Evolutionary conservation across 2,888 invertebrate genomes (phyloP), one percentile per base, ranked within the genome.

Genomic region (Protonemura montana): DNA sequence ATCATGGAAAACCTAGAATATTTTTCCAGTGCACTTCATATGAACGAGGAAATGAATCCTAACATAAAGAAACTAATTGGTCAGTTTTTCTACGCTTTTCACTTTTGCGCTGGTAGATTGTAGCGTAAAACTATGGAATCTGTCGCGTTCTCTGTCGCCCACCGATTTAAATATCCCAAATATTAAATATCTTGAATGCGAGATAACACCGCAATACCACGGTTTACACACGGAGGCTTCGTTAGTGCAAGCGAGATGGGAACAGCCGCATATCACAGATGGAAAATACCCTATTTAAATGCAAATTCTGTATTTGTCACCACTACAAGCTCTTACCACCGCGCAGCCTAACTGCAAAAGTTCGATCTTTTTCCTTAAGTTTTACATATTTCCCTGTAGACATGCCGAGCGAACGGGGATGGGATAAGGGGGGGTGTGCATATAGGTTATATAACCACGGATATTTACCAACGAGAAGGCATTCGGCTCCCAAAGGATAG

Each of bases 211-310:
- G 90, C 59, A 59, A 59, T 10, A 59, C 59, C 59, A 59, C 3
- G 13, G n/a, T n/a, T n/a, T n/a, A n/a, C n/a, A n/a, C n/a, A n/a
- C 35, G 35, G 3, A 35, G 59, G 6, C 59, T 59, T 59, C 13
- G 59, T 59, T 59, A 90, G 90, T 30, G 81, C n/a, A 90, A 90
- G 90, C 91, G 91, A 91, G 91, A 91, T 90, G 90, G 90, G 59
- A 59, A 76, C 84, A 88, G 89, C 88, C 88, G 87, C 87, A 86
- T 87, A 88, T 88, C 93, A 93, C 93, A 93, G 93, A 93, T 93
- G 93, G 93, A 93, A 93, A 87, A 93, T 93, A 93, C 93, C 93
- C 93, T 93, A 94, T 94, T 93, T 93, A 94, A 93, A 94, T 94
- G 94, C 93, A 93, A 94, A 94, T 93, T 93, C 92, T 85, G 87